Evolutionary conservation across 2,888 invertebrate genomes (phyloP).

Genomic region (Drosophila trichaetosa): DNA sequence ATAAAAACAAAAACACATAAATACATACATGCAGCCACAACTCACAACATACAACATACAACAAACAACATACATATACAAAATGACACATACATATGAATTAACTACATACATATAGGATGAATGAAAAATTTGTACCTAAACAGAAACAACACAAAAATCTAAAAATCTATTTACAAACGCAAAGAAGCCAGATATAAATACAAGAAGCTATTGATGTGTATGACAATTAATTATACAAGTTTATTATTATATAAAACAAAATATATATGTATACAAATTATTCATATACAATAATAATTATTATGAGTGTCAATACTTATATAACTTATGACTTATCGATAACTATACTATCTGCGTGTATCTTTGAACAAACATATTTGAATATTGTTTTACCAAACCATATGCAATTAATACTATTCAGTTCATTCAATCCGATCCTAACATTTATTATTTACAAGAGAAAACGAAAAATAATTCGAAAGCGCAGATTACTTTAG

Average conservation of each 20-base stretch:
- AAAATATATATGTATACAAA: constrained; percentile 48
- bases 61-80: constrained; percentile 50
- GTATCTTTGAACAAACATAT: constrained; percentile 31
- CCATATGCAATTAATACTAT: constrained; percentile 56
- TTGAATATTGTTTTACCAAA: constrained; percentile 70
- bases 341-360: constrained; percentile 49
- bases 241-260: constrained; percentile 46
- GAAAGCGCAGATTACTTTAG: neutral
- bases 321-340: constrained; percentile 36
- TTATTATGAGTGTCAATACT: constrained; percentile 63
- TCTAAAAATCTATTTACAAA: constrained; percentile 62
- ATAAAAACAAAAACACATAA: constrained; percentile 9
- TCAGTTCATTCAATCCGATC: constrained; percentile 29
- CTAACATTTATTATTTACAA: constrained; percentile 12
- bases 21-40: constrained; percentile 9
- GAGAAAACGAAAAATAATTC: neutral
- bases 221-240: constrained; percentile 79
- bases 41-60: constrained; percentile 17
- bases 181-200: constrained; percentile 17
- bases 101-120: constrained; percentile 28
- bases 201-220: constrained; percentile 66
- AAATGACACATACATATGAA: constrained; percentile 42
- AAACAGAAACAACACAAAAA: constrained; percentile 30
- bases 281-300: constrained; percentile 60
- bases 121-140: constrained; percentile 72